Evolutionary conservation across 2,113 vertebrate species (phyloP).

Genomic region (Numenius arquata): DNA sequence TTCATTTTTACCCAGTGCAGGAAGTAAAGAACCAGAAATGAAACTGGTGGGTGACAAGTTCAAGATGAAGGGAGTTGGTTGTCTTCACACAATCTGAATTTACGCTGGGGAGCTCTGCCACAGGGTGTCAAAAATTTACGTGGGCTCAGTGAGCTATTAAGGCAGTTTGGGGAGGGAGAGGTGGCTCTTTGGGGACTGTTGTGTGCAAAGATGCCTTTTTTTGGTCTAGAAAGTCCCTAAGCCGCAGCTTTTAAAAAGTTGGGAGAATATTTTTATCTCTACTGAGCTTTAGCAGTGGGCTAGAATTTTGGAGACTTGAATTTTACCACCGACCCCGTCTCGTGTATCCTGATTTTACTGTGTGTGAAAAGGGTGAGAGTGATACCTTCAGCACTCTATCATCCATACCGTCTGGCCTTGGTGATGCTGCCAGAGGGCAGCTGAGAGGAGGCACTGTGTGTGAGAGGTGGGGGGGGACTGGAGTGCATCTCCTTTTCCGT

Average conservation of each 20-base stretch:
- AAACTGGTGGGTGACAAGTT: not conserved
- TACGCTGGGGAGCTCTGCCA: not conserved
- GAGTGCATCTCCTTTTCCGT: not conserved
- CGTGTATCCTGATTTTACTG: not conserved
- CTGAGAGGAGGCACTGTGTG: not conserved
- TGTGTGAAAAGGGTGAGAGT: not conserved
- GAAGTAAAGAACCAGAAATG: not conserved
- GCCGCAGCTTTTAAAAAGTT: not conserved
- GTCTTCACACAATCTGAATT: not conserved
- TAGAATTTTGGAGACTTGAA: not conserved
- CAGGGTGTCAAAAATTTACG: not conserved
- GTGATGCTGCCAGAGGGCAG: not conserved
- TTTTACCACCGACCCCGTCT: not conserved
- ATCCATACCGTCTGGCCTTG: not conserved
- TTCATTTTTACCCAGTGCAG: not conserved
- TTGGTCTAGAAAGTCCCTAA: not conserved
- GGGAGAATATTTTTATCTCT: slow-evolving; percentile 1
- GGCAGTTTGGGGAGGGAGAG: not conserved
- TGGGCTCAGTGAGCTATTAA: not conserved
- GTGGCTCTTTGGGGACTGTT: not conserved
- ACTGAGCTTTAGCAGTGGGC: not conserved
- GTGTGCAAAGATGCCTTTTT: not conserved
- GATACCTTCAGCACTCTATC: not conserved
- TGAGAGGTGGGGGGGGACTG: not conserved
- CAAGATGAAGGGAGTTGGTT: not conserved